Conservation (phyloP, 2,888 invertebrate species). For the Pandemis cinnamomeana region DNA sequence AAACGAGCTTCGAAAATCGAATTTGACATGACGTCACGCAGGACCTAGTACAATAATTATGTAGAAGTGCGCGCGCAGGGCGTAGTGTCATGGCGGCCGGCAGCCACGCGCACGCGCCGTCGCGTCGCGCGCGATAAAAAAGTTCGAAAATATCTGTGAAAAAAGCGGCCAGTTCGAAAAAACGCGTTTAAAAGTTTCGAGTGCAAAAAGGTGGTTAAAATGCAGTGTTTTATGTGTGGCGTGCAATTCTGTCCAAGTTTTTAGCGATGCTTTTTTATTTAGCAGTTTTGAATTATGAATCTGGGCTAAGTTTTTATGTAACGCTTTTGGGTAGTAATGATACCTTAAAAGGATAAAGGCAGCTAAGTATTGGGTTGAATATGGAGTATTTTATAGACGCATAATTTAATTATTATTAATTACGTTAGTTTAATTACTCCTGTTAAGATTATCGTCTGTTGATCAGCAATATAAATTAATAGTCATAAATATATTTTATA, state of each 20-base stretch:
- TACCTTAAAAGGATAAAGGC: neutral
- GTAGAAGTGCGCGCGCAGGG: constrained; percentile 72
- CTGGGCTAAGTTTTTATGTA: neutral
- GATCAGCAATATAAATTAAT: no score
- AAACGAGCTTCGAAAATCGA: no score
- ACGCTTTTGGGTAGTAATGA: neutral
- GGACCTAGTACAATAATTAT: constrained; percentile 73
- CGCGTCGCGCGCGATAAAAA: constrained; percentile 53
- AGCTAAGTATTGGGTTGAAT: no score
- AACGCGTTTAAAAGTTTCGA: neutral
- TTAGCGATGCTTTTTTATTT: neutral
- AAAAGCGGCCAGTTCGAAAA: constrained; percentile 8
- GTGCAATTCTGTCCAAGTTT: constrained; percentile 16
- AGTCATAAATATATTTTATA: no score
- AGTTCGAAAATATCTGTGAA: neutral
- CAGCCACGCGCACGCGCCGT: constrained; percentile 69
- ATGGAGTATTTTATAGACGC: no score
- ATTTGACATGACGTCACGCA: constrained; percentile 44
- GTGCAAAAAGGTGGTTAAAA: neutral
- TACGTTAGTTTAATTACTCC: no score
- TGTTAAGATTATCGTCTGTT: no score
- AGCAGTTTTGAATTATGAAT: neutral
- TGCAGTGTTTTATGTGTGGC: constrained; percentile 22
- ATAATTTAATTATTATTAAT: no score
- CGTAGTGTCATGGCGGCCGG: constrained; percentile 78